Evolutionary conservation across 2,113 vertebrate genomes (phyloP).

Genomic region (Nannobrachium achirus): DNA sequence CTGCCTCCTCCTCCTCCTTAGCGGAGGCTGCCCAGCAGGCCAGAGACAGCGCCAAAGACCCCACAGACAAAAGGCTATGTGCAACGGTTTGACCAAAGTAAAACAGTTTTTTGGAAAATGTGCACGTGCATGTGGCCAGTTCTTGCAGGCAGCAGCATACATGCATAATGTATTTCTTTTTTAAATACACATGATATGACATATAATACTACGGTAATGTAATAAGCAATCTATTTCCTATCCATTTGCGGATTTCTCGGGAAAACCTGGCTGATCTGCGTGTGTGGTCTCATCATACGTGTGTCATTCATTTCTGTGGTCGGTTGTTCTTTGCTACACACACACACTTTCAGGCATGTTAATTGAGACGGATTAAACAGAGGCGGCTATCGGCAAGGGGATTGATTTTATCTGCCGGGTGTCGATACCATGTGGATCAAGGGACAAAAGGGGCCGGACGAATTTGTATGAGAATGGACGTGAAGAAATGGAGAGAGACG

Average conservation of each 20-base stretch:
- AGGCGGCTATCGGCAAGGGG: conserved; percentile 5
- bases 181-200: too few relatives aligned
- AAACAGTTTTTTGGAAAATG: too few relatives aligned
- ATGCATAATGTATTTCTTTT: too few relatives aligned
- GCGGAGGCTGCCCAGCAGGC: conserved; percentile 68
- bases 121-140: too few relatives aligned
- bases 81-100: background rate
- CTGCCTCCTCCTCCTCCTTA: conserved; percentile 82
- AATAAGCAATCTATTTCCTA: too few relatives aligned
- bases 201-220: too few relatives aligned
- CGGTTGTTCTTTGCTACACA: conserved; percentile 29
- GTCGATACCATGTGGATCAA: conserved; percentile 22
- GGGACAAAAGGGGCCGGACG: conserved; percentile 28
- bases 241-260: conserved; percentile 15
- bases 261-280: too few relatives aligned
- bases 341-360: conserved; percentile 29
- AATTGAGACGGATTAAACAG: conserved; percentile 62
- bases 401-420: too few relatives aligned
- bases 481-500: background rate
- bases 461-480: conserved; percentile 28
- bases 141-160: too few relatives aligned
- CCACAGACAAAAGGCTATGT: conserved; percentile 10
- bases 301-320: conserved; percentile 27
- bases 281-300: background rate
- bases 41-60: conserved; percentile 28